Conservation (phyloP, 1,140 invertebrate genomes). For the Nilaparvata lugens region DNA sequence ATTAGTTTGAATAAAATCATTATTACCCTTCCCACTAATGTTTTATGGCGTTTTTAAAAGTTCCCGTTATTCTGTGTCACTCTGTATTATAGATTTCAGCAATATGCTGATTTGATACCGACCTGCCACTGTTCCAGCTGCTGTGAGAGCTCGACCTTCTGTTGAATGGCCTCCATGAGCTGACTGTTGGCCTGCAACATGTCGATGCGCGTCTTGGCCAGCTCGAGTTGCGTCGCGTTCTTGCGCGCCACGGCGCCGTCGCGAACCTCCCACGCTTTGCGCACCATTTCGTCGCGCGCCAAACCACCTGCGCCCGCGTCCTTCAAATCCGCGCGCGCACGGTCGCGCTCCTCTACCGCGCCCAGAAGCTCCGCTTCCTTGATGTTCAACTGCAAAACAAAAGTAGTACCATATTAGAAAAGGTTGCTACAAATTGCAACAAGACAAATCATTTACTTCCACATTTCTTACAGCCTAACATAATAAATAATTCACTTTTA, state of each 20-base stretch:
- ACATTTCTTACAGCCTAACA: no score
- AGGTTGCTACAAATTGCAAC: no score
- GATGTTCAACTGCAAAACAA: slow-evolving; percentile 51
- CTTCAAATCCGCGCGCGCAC: slow-evolving; percentile 55
- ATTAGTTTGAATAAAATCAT: no score
- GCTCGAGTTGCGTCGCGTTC: slow-evolving; percentile 76
- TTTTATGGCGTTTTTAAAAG: no score
- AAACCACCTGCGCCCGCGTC: slow-evolving; percentile 59
- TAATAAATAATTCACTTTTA: no score
- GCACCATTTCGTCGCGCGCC: slow-evolving; percentile 69
- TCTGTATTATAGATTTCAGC: no score
- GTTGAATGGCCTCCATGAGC: slow-evolving; percentile 86
- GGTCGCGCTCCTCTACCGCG: slow-evolving; percentile 70
- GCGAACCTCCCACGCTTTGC: slow-evolving; percentile 44
- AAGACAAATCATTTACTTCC: no score
- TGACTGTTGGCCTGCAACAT: slow-evolving; percentile 88
- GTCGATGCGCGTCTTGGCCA: slow-evolving; percentile 82
- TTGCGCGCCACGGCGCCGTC: slow-evolving; percentile 80
- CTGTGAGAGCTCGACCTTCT: slow-evolving; percentile 89
- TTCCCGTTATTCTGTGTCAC: no score
- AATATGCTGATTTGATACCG: no score
- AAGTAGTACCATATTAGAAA: not conserved
- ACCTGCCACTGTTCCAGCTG: slow-evolving; percentile 95
- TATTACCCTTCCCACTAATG: no score
- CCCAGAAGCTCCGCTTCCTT: slow-evolving; percentile 73